Percentiles rank a stretch among this genome's conserved stretches.
Conservation (phyloP, 1,140 invertebrate genomes). For the Propsilocerus akamusi region DNA sequence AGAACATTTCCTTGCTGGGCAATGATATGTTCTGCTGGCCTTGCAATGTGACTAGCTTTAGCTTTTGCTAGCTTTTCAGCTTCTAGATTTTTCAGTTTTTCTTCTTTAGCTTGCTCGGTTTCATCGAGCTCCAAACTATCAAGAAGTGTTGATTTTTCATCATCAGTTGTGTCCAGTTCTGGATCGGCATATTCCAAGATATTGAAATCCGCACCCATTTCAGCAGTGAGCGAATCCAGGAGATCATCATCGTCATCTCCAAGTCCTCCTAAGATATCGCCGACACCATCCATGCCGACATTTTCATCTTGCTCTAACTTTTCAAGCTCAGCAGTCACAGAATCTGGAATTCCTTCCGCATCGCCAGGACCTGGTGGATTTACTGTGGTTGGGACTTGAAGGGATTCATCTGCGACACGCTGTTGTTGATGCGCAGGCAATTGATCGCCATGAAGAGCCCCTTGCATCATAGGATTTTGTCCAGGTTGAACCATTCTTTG, state of each 20-base stretch:
- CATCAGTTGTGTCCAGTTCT: conserved; percentile 63
- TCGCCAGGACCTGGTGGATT: neutral
- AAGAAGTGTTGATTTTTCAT: conserved; percentile 54
- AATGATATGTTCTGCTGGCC: neutral
- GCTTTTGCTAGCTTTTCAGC: neutral
- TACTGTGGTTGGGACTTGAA: neutral
- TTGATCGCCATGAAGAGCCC: neutral
- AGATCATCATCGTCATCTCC: conserved; percentile 76
- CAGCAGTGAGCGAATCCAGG: conserved; percentile 45
- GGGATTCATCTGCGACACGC: neutral
- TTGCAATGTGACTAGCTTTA: neutral
- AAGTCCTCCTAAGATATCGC: conserved; percentile 58
- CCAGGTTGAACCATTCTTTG: too few species aligned
- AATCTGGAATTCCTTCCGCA: conserved; percentile 51
- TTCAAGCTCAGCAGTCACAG: conserved; percentile 56
- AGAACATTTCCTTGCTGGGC: neutral
- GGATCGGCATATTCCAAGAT: conserved; percentile 91
- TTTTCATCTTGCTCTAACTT: conserved; percentile 54
- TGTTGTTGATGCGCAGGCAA: neutral
- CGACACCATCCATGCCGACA: conserved; percentile 47
- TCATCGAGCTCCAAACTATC: conserved; percentile 62
- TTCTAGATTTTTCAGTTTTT: conserved; percentile 27
- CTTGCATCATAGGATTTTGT: neutral
- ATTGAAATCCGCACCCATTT: conserved; percentile 88
- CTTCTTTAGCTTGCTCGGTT: conserved; percentile 34